phyloP scores from a whole-genome alignment of 2,888 invertebrate species.

The Diarsia dahlii region DNA sequence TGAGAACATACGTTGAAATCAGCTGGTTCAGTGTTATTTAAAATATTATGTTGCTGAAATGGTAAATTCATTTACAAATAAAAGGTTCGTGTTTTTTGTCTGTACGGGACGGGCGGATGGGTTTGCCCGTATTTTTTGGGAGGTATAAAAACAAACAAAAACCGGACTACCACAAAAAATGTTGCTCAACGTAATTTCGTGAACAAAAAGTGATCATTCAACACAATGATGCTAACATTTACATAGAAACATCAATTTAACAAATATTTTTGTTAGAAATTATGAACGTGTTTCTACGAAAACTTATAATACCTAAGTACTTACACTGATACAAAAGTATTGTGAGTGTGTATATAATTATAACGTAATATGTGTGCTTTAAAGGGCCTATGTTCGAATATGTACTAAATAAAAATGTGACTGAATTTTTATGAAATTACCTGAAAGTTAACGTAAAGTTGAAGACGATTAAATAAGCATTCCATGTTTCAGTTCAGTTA shows the following conservation, averaged over 20 bases:
- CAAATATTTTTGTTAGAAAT: background rate
- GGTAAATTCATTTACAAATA: conserved; percentile 26
- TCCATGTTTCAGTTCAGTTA: background rate
- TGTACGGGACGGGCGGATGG: conserved; percentile 18
- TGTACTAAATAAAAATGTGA: too few species aligned
- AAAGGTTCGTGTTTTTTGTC: conserved; percentile 49
- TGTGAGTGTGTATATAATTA: too few species aligned
- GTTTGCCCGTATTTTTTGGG: conserved; percentile 44
- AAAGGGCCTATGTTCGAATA: too few species aligned
- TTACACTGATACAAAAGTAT: background rate
- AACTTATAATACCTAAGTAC: background rate
- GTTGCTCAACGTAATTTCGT: conserved; percentile 49
- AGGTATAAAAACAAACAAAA: conserved; percentile 51
- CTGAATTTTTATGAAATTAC: too few species aligned
- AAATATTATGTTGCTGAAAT: conserved; percentile 1
- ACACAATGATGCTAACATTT: conserved; percentile 36
- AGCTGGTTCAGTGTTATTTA: background rate
- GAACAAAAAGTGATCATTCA: conserved; percentile 45
- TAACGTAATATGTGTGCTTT: too few species aligned
- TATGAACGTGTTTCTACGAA: background rate
- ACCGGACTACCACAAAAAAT: conserved; percentile 47
- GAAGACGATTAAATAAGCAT: too few species aligned
- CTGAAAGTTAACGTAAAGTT: too few species aligned
- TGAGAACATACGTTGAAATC: conserved; percentile 2
- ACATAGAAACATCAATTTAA: conserved; percentile 29